A percentile compares a stretch with the other conserved stretches of the same genome.
phyloP scores from a whole-genome alignment of 23 tunicate species.

The Styela plicata region DNA sequence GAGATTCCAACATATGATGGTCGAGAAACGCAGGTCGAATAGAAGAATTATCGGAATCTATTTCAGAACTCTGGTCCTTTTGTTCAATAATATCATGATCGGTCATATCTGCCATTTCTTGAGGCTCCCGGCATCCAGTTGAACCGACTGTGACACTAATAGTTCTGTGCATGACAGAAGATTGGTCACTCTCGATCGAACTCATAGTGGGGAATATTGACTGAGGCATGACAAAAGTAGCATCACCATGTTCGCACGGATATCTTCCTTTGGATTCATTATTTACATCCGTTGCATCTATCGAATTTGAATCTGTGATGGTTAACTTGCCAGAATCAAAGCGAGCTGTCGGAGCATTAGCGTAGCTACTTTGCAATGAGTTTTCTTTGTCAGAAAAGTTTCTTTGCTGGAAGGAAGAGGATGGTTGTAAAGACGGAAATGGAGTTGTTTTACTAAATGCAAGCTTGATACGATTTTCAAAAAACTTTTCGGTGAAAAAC shows the following conservation, averaged over 20 bases:
- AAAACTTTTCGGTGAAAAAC: conserved; percentile 42
- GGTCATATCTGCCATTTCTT: conserved; percentile 4
- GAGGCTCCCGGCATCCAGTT: conserved; percentile 15
- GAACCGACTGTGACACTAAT: conserved; percentile 13
- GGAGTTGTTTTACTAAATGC: conserved; percentile 11
- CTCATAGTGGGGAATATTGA: background rate
- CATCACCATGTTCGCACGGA: conserved; percentile 25
- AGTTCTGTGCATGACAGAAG: conserved; percentile 1
- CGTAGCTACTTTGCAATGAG: background rate
- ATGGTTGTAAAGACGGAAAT: background rate
- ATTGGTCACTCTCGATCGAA: background rate
- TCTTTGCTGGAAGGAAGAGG: background rate
- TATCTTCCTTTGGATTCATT: background rate
- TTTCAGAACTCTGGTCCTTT: background rate
- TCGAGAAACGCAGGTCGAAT: background rate
- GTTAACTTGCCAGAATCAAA: background rate
- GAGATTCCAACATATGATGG: background rate
- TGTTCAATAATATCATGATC: background rate
- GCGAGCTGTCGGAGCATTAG: background rate
- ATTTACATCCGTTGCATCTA: background rate
- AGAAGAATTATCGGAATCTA: too few species aligned
- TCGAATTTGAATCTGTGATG: background rate
- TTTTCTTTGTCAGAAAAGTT: background rate
- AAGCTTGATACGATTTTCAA: conserved; percentile 22
- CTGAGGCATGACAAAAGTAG: conserved; percentile 16